Percentiles rank a stretch among this genome's conserved stretches.
These are phyloP conservation scores for Crotalus helleri DNA, from an alignment of 2,113 vertebrate genomes.

Conservation along the genomic window DNA sequence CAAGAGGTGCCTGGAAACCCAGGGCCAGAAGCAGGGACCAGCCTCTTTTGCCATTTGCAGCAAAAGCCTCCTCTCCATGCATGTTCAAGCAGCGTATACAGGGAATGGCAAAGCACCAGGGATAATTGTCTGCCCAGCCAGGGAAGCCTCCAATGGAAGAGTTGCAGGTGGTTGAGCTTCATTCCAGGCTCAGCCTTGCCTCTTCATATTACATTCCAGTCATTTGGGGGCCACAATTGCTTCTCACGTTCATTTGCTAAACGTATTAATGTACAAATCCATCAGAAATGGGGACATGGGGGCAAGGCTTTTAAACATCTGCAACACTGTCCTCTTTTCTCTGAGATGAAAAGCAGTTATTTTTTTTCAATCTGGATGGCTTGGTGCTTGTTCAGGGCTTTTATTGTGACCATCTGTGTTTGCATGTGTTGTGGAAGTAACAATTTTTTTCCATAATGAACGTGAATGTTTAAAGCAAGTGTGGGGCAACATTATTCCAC, in stretches of 20 bases:
- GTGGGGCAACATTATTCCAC: not conserved
- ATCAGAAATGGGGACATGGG: not conserved
- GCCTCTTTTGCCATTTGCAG: not conserved
- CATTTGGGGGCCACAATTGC: not conserved
- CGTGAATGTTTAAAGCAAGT: not conserved
- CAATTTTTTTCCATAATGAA: not conserved
- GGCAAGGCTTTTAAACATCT: not conserved
- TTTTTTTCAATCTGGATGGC: not conserved
- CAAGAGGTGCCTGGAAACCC: not conserved
- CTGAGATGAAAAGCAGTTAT: not conserved
- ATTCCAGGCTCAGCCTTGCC: too few relatives aligned
- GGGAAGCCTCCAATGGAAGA: not conserved
- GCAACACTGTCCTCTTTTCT: not conserved
- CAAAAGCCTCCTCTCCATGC: not conserved
- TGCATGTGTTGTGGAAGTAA: not conserved
- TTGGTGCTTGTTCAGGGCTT: not conserved
- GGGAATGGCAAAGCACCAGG: not conserved
- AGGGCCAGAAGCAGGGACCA: not conserved
- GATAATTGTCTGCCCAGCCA: not conserved
- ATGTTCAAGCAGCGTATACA: not conserved
- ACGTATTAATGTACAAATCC: not conserved
- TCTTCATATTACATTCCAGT: not conserved
- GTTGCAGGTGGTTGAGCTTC: too few relatives aligned
- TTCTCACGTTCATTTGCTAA: not conserved
- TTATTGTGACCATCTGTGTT: not conserved